These are phyloP conservation scores for Azorinus chamasolen DNA, from an alignment of 2,888 invertebrate genomes.

Conservation along the genomic window DNA sequence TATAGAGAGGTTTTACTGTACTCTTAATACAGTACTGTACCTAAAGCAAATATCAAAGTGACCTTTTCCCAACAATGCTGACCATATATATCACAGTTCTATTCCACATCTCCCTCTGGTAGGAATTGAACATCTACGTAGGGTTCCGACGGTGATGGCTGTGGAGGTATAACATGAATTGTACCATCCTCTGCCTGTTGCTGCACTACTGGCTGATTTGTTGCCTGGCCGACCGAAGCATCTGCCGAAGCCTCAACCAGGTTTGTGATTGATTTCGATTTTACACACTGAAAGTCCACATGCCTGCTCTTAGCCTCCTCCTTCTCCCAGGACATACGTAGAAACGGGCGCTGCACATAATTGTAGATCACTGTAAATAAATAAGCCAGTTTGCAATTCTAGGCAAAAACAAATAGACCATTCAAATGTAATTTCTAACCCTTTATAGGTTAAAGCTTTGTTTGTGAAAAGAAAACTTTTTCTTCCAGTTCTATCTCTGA, in stretches of 20 bases:
- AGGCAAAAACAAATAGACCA: too few relatives aligned
- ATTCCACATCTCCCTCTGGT: conserved; percentile 77
- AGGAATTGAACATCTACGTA: conserved; percentile 82
- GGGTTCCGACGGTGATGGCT: conserved; percentile 84
- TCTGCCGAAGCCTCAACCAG: conserved; percentile 96
- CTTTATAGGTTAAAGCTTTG: too few relatives aligned
- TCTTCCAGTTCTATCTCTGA: too few relatives aligned
- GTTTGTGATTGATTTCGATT: conserved; percentile 98
- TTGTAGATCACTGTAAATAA: conserved; percentile 95
- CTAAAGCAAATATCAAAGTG: too few relatives aligned
- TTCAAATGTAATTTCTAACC: too few relatives aligned
- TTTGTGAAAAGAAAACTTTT: too few relatives aligned
- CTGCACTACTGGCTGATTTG: conserved; percentile 60
- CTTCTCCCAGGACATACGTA: conserved; percentile 99
- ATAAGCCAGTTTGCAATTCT: too few relatives aligned
- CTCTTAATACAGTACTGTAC: too few relatives aligned
- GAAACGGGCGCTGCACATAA: conserved; percentile 99
- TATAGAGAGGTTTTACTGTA: too few relatives aligned
- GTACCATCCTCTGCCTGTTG: conserved; percentile 83
- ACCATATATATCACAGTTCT: conserved; percentile 3
- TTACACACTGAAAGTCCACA: conserved; percentile 99
- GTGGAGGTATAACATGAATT: conserved; percentile 86
- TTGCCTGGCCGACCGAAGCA: conserved; percentile 89
- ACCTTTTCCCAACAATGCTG: too few relatives aligned
- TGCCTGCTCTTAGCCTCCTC: conserved; percentile 99